These are phyloP conservation scores for Drosophila novamexicana DNA, from an alignment of 1,140 invertebrate species.

Conservation along the genomic window DNA sequence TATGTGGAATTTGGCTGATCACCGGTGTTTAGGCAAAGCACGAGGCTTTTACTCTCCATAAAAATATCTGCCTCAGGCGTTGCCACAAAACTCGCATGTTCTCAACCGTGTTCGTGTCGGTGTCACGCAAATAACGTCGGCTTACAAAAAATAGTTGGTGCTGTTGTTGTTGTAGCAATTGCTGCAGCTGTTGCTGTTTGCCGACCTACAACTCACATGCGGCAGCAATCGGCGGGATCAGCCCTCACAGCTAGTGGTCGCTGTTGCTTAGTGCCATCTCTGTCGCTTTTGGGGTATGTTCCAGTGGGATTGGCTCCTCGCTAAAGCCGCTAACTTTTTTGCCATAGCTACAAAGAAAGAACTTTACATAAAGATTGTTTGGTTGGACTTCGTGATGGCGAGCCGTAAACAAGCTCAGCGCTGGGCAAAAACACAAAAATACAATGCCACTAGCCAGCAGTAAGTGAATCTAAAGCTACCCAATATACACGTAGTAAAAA, in stretches of 20 bases:
- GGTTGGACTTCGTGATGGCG: conserved; percentile 27
- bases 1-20: conserved; percentile 11
- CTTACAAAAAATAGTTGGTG: conserved; percentile 37
- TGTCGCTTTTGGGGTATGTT: background rate
- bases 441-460: conserved; percentile 19
- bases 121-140: conserved; percentile 45
- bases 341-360: conserved; percentile 56
- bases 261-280: background rate
- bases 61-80: conserved; percentile 4
- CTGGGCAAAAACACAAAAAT: conserved; percentile 3
- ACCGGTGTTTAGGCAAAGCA: conserved; percentile 9
- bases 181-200: conserved; percentile 16
- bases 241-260: conserved; percentile 32
- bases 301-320: background rate
- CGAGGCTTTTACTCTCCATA: conserved; percentile 6
- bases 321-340: conserved; percentile 35
- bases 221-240: conserved; percentile 32
- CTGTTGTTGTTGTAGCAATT: conserved; percentile 10
- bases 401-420: conserved; percentile 11
- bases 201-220: conserved; percentile 29
- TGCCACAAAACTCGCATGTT: conserved; percentile 15
- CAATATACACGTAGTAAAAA: background rate
- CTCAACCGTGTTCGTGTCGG: background rate
- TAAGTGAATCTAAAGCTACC: conserved; percentile 6
- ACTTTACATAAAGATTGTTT: conserved; percentile 73